A percentile compares a stretch with the other conserved stretches of the same genome.
These are phyloP conservation scores for Malurus splendens DNA, from an alignment of 2,797 vertebrate genomes.

Conservation along the genomic window DNA sequence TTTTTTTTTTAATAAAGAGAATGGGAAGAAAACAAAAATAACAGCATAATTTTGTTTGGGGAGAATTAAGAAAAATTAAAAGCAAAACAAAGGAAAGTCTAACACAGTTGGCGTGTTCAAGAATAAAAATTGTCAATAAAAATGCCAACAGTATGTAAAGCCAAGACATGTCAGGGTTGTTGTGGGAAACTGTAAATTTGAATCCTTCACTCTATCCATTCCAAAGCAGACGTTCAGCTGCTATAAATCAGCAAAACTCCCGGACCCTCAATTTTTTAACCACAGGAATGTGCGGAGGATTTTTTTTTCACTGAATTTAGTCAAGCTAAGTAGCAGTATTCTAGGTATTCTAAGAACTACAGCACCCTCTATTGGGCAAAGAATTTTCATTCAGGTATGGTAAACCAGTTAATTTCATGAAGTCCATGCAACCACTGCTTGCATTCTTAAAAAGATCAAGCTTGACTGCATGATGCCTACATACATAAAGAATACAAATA, in stretches of 20 bases:
- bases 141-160: neutral
- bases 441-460: neutral
- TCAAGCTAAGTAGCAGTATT: neutral
- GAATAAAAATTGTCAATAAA: neutral
- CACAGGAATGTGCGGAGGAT: neutral
- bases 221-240: slow-evolving; percentile 15
- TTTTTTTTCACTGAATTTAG: neutral
- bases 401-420: neutral
- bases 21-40: neutral
- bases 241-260: slow-evolving; percentile 19
- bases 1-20: neutral
- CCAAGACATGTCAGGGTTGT: neutral
- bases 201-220: neutral
- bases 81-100: neutral
- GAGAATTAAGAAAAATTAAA: neutral
- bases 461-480: neutral
- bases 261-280: slow-evolving; percentile 21
- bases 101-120: neutral
- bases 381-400: neutral
- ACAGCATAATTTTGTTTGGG: neutral
- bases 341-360: slow-evolving; percentile 5
- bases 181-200: slow-evolving; percentile 7
- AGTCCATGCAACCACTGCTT: neutral
- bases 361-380: slow-evolving; percentile 42
- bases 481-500: neutral